These are phyloP conservation scores for Habropoda laboriosa DNA, from an alignment of 1,140 invertebrate species.

Conservation along the genomic window DNA sequence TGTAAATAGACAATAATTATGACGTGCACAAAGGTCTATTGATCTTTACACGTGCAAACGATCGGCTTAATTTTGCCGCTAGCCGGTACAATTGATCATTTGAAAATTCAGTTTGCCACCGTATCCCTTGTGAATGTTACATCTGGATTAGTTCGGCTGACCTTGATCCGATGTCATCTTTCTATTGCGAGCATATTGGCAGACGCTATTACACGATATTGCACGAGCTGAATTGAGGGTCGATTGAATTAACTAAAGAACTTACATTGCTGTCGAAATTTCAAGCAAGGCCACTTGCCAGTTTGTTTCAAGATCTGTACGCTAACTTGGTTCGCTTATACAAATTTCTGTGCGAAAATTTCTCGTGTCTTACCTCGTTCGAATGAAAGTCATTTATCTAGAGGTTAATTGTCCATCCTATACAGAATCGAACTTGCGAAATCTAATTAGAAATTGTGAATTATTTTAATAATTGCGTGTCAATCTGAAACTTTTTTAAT, in stretches of 20 bases:
- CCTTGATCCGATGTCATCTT: conserved; percentile 49
- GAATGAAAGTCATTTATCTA: not conserved
- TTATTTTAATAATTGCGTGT: no score
- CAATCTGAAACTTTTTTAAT: no score
- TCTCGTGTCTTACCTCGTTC: not conserved
- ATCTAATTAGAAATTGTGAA: no score
- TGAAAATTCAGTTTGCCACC: conserved; percentile 20
- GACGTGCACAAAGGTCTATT: no score
- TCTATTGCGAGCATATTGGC: conserved; percentile 38
- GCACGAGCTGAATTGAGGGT: conserved; percentile 28
- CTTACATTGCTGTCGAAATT: conserved; percentile 23
- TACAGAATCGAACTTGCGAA: no score
- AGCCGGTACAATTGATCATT: not conserved
- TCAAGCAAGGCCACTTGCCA: conserved; percentile 15
- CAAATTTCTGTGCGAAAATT: not conserved
- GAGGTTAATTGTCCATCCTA: not conserved
- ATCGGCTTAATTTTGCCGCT: not conserved
- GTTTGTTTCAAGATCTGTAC: not conserved
- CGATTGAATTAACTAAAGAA: conserved; percentile 44
- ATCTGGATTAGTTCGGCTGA: conserved; percentile 1
- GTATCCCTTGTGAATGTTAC: not conserved
- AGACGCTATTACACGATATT: conserved; percentile 49
- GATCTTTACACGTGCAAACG: not conserved
- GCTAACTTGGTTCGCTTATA: no score
- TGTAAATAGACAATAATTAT: no score